These are phyloP conservation scores for Gallinago jamesoni DNA, from an alignment of 2,113 vertebrate genomes.

Conservation along the genomic window DNA sequence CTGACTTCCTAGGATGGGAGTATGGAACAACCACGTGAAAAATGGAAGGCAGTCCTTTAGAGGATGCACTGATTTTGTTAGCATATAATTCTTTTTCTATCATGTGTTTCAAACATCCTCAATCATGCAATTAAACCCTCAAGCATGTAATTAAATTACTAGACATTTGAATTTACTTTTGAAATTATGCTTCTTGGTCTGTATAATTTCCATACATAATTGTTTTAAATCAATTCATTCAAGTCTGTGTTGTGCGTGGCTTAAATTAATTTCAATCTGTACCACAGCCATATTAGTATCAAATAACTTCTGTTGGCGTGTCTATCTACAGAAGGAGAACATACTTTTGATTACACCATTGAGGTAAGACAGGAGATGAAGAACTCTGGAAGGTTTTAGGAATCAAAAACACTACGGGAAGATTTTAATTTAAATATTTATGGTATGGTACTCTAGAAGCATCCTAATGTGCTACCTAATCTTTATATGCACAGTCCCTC, in stretches of 20 bases:
- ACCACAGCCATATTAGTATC: not conserved
- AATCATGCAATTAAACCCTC: not conserved
- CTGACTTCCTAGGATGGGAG: not conserved
- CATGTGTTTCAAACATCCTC: conserved; percentile 9
- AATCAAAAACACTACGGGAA: not conserved
- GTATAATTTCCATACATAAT: conserved; percentile 9
- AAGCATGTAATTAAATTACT: conserved; percentile 30
- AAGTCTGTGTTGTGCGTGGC: not conserved
- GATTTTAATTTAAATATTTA: not conserved
- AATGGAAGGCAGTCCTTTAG: not conserved
- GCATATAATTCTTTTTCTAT: not conserved
- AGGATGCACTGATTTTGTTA: not conserved
- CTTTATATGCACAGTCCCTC: not conserved
- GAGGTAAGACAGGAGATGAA: not conserved
- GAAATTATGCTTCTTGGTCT: conserved; percentile 10
- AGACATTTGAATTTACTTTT: conserved; percentile 9
- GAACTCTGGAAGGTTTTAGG: not conserved
- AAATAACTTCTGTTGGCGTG: not conserved
- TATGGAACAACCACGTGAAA: not conserved
- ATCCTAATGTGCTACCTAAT: not conserved
- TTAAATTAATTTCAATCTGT: conserved; percentile 2
- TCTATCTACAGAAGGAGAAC: not conserved
- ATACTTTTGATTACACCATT: not conserved
- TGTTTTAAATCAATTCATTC: conserved; percentile 31
- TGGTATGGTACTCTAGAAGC: not conserved